phyloP scores from a whole-genome alignment of 92 coral and sea anemone species.

The Actinostola sp. region DNA sequence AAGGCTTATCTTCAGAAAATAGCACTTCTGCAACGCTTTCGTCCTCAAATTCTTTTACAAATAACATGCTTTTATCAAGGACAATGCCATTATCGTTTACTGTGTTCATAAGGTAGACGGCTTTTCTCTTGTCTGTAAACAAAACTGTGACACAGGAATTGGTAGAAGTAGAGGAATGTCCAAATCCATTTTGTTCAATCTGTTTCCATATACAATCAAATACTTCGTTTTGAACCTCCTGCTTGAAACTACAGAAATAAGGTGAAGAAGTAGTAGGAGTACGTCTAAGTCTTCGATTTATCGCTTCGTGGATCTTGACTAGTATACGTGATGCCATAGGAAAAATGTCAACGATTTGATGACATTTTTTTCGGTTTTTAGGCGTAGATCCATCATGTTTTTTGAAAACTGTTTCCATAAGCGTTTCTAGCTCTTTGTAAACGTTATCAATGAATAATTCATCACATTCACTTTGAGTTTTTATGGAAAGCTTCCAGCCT shows the following conservation, averaged over 20 bases:
- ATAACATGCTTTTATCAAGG: neutral
- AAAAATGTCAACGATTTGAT: too few relatives aligned
- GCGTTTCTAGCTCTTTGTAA: neutral
- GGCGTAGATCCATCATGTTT: neutral
- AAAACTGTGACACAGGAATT: conserved; percentile 18
- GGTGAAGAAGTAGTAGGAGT: conserved; percentile 39
- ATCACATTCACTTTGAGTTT: neutral
- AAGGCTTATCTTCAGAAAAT: conserved; percentile 22
- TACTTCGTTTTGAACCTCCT: conserved; percentile 36
- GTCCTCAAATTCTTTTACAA: conserved; percentile 17
- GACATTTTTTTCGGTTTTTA: too few relatives aligned
- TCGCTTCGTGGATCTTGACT: conserved; percentile 12
- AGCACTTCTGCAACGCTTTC: conserved; percentile 22
- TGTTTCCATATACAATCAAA: conserved; percentile 29
- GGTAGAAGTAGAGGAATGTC: conserved; percentile 25
- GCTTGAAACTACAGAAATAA: conserved; percentile 26
- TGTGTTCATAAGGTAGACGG: conserved; percentile 29
- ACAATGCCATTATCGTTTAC: conserved; percentile 25
- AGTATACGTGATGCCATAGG: neutral
- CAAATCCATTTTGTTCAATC: conserved; percentile 27
- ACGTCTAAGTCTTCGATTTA: conserved; percentile 30
- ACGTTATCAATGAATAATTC: conserved; percentile 7
- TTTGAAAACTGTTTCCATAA: neutral
- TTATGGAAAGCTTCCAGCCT: too few relatives aligned
- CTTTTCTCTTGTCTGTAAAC: conserved; percentile 40